Evolutionary conservation across 2,113 vertebrate species (phyloP).

Genomic region (Rattus rattus): DNA sequence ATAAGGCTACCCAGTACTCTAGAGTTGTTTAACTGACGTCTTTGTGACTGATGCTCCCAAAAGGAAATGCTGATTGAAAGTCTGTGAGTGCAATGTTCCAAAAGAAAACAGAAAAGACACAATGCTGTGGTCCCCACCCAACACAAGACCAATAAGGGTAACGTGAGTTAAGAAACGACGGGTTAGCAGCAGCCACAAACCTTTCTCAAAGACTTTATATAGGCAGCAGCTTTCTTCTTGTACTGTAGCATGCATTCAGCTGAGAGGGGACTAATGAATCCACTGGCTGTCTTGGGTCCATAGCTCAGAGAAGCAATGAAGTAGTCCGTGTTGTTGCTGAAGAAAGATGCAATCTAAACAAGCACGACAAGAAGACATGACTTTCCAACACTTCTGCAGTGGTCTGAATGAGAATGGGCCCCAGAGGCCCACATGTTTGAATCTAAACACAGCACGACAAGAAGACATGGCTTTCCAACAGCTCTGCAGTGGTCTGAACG

Average conservation of each 20-base stretch:
- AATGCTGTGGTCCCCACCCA: background rate
- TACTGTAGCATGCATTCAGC: constrained; percentile 95
- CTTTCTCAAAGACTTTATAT: constrained; percentile 92
- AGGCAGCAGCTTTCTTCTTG: constrained; percentile 94
- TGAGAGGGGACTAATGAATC: constrained; percentile 91
- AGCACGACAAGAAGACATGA: constrained; percentile 48
- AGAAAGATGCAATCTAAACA: constrained; percentile 95
- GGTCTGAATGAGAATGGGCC: background rate
- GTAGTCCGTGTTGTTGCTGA: constrained; percentile 96
- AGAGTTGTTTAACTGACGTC: background rate
- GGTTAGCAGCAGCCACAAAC: constrained; percentile 83
- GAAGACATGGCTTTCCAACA: constrained; percentile 58
- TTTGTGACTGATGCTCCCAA: background rate
- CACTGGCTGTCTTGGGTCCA: constrained; percentile 88
- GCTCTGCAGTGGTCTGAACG: background rate
- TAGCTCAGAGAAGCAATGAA: constrained; percentile 92
- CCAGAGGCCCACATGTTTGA: too few relatives aligned
- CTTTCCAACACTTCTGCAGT: constrained; percentile 52
- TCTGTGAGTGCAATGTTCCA: background rate
- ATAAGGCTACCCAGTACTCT: background rate
- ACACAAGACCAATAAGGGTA: background rate
- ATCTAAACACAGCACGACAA: too few relatives aligned
- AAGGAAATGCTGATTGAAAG: background rate
- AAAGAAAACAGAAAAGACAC: background rate
- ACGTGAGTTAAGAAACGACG: background rate